Conservation (phyloP, 1,140 invertebrate genomes). For the Panagrolaimus sp. region DNA sequence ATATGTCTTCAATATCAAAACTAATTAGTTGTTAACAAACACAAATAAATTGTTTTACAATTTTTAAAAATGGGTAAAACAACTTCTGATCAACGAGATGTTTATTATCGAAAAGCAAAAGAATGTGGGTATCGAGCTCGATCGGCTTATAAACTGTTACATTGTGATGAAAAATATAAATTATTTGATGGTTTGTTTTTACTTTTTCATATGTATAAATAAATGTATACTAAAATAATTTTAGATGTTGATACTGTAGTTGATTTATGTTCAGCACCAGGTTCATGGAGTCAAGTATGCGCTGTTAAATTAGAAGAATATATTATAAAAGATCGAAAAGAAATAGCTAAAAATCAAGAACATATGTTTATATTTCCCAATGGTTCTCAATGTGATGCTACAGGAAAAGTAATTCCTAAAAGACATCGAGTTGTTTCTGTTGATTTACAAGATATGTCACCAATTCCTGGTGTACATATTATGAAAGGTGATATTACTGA, state of each 20-base stretch:
- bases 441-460: conserved; percentile 71
- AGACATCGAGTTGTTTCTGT: conserved; percentile 81
- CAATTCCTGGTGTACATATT: conserved; percentile 82
- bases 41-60: no score
- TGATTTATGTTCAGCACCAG: conserved; percentile 92
- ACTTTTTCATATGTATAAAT: neutral
- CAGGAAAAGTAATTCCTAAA: conserved; percentile 61
- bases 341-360: neutral
- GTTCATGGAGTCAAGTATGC: conserved; percentile 91
- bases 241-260: conserved; percentile 81
- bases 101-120: conserved; percentile 93
- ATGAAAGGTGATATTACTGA: conserved; percentile 90
- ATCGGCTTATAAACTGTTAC: conserved; percentile 92
- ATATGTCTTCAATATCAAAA: no score
- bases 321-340: neutral
- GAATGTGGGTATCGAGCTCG: conserved; percentile 95
- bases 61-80: conserved; percentile 76
- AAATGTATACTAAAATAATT: conserved; percentile 22
- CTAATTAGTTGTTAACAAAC: no score
- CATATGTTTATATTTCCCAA: conserved; percentile 67
- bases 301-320: neutral
- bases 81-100: conserved; percentile 94
- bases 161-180: conserved; percentile 88
- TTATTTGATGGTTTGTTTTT: conserved; percentile 71
- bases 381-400: conserved; percentile 59